Base-by-base conservation (phyloP, 1,140 invertebrate genomes). In the Patella vulgata region DNA sequence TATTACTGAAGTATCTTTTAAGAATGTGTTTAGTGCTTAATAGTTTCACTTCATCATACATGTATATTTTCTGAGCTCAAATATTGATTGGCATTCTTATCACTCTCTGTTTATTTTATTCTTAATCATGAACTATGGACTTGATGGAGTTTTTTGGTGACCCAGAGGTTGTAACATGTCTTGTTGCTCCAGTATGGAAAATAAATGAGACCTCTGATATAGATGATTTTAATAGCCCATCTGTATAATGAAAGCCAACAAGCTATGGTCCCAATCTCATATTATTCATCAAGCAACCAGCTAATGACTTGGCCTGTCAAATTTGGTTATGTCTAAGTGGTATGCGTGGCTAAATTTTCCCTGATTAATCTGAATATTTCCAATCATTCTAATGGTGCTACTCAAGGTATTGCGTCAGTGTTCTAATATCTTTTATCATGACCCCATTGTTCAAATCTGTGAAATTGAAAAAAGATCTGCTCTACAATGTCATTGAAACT, bases 161-260 rank as follows among this genome's bases (percentile, higher is more conserved):
- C n/a, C 17, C 43, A 21, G n/a, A n/a, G n/a, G n/a, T n/a, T n/a
- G n/a, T n/a, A n/a, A n/a, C n/a, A n/a, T n/a, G n/a, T n/a, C n/a
- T n/a, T n/a, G n/a, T n/a, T n/a, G n/a, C n/a, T n/a, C n/a, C n/a
- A n/a, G 46, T 9, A 48, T 30, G 46, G 27, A 42, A 55, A 57
- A 57, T 59, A 46, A 59, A 48, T 27, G 39, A 19, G 21, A 27
- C 33, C 58, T 59, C 48, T 60, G 60, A 63, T 66, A 57, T 66
- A 70, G 64, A 66, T 64, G 68, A 70, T 66, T 66, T 70, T 70
- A 70, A 70, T 70, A 70, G 62, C 63, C 59, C 59, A 60, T 63
- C 59, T 66, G 59, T 63, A 57, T 66, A 70, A 70, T 70, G 68
- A 70, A 63, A 63, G 63, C 40, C 53, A 33, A 48, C 51, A 56